Base-by-base conservation (phyloP, 2,797 vertebrate species). In the Artibeus jamaicensis region DNA sequence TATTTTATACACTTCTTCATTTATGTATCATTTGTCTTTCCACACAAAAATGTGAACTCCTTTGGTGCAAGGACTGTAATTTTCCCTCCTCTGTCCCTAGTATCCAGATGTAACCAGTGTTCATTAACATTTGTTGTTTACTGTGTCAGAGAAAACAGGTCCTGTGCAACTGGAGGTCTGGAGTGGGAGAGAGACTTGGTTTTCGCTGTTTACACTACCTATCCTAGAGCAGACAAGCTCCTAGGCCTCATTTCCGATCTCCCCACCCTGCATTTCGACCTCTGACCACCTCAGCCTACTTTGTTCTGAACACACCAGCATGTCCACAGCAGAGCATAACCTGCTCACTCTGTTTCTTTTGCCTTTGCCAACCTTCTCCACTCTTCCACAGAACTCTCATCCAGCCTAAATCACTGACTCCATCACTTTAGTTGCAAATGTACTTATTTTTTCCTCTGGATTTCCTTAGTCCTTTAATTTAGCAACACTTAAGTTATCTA, bases 121-220 rank as follows among this genome's bases (percentile, higher is more conserved):
- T 86, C 15, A 24, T 55, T 84, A 62, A 85, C 46, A 29, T 44
- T 8, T 85, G 15, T 34, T 62, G n/a, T 21, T 83, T 62, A 37
- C 34, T 73, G 1, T 44, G 19, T 79, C 55, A 70, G 37, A 62
- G 71, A n/a, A 77, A 37, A 59, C 46, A 84, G 11, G 6, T 18
- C 7, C 46, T 55, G 44, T 1, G 12, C 16, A 2, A 22, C 0
- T 2, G 4, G n/a, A 1, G 2, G 2, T 12, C 48, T 86, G 9
- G 0, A 7, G 8, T 12, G 6, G 34, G 53, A 74, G 57, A 84
- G n/a, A 86, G 18, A 37, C 34, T 29, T 89, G 32, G 32, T 93
- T 42, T 62, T 83, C 37, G 24, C 9, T 59, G 42, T n/a, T n/a
- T 10, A 39, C 4, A 21, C 15, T 11, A 18, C 6, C 3, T n/a